A percentile compares a stretch with the other conserved stretches of the same genome.
Evolutionary conservation across 2,888 invertebrate species (phyloP).

Genomic region (Zeuzera pyrina): DNA sequence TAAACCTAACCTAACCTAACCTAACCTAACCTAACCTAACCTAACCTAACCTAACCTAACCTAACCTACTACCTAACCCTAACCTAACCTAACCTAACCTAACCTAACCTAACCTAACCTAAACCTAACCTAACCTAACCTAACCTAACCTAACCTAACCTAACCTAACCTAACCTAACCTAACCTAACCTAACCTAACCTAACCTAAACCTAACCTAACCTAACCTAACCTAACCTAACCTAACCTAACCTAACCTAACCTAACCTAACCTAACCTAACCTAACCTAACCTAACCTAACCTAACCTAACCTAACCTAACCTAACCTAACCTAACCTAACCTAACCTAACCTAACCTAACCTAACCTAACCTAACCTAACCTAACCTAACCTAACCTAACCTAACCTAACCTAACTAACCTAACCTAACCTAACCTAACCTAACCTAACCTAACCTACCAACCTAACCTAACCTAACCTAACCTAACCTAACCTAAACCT

Average conservation of each 20-base stretch:
- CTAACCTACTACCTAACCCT: constrained; percentile 7
- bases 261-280: constrained; percentile 4
- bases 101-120: constrained; percentile 8
- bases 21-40: constrained; percentile 11
- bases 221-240: constrained; percentile 3
- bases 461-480: neutral
- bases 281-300: constrained; percentile 10
- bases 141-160: constrained; percentile 11
- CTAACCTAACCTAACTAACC: too few species aligned
- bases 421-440: constrained; percentile 16
- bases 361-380: too few species aligned
- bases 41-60: constrained; percentile 7
- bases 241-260: constrained; percentile 4
- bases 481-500: neutral
- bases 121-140: constrained; percentile 8
- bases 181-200: constrained; percentile 6
- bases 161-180: constrained; percentile 7
- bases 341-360: too few species aligned
- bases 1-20: constrained; percentile 14
- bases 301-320: constrained; percentile 12
- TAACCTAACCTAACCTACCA: constrained; percentile 12
- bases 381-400: too few species aligned
- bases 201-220: constrained; percentile 5
- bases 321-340: constrained; percentile 11
- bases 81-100: constrained; percentile 9